Base-by-base conservation (phyloP, 2,888 invertebrate genomes). In the Germaria angustata region DNA sequence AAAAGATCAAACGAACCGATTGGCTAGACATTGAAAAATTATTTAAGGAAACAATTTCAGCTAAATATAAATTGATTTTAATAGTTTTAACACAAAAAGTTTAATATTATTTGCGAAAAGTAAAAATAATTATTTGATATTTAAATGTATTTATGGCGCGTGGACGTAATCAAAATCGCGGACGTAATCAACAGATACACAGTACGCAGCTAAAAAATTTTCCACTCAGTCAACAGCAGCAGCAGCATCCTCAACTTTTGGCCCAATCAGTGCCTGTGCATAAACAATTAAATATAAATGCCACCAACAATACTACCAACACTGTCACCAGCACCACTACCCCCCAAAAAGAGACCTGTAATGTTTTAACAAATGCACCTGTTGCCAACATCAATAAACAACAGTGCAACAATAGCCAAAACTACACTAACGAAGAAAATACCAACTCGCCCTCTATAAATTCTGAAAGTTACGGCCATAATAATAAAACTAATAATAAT, bases 71-170 rank as follows among this genome's bases (percentile, higher is more conserved):
- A 49, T 53, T 34, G 2, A n/a, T 39, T 17, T 34, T 28, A 34
- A 53, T 39, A 41, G n/a, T n/a, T 6, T 34, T 55, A 13, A 22
- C 28, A 36, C 28, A 68, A 55, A 80, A 66, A 28, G 28, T 28
- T 61, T 51, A 61, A 41, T 69, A 65, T 49, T 75, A 69, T 55
- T 68, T 65, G 44, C 69, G 20, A 34, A 76, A 61, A 79, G 71
- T 78, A 88, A 86, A 87, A 89, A 68, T 86, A 89, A 82, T 87
- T 87, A 84, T 88, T 86, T 84, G 88, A 89, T 86, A 88, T 89
- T 78, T 89, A 89, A 69, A 89, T 79, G 88, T 90, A 85, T 89
- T 89, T 88, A 91, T 91, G 91, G 91, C 90, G 84, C 91, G 90
- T 85, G 91, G 91, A 88, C 91, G 90, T 87, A 89, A 91, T 87